A percentile compares a stretch with the other conserved stretches of the same genome.
phyloP scores from a whole-genome alignment of 2,888 invertebrate species.

The Cheilosia urbana region DNA sequence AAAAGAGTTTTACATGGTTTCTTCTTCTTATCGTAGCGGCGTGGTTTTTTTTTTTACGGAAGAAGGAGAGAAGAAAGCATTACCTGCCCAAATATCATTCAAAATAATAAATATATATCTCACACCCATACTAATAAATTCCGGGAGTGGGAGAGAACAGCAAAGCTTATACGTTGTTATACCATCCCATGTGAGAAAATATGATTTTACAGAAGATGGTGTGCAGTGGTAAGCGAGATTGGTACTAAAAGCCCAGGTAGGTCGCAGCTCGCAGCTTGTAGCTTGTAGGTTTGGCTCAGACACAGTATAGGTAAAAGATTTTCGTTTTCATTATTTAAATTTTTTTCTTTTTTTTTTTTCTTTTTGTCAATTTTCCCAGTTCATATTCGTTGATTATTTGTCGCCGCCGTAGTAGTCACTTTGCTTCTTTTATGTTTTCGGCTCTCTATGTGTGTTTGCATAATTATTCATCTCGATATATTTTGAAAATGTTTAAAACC shows the following conservation, averaged over 20 bases:
- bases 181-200: constrained; percentile 58
- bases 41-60: constrained; percentile 33
- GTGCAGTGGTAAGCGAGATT: constrained; percentile 39
- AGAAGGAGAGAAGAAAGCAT: constrained; percentile 64
- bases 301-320: constrained; percentile 65
- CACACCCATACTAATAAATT: constrained; percentile 62
- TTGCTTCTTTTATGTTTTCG: constrained; percentile 60
- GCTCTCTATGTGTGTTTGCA: constrained; percentile 77
- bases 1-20: constrained; percentile 47
- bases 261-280: not conserved
- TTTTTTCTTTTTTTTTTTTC: constrained; percentile 53
- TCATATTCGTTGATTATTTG: constrained; percentile 78
- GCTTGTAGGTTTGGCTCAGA: constrained; percentile 48
- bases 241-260: constrained; percentile 60
- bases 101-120: constrained; percentile 69
- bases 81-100: constrained; percentile 72
- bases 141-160: constrained; percentile 71
- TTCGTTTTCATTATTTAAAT: constrained; percentile 73
- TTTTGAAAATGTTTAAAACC: constrained; percentile 84
- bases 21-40: constrained; percentile 34
- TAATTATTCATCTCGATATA: constrained; percentile 79
- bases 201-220: constrained; percentile 54
- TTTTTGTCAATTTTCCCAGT: constrained; percentile 73
- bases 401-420: constrained; percentile 51
- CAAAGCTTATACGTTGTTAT: constrained; percentile 49